A percentile compares a stretch with the other conserved stretches of the same genome.
Evolutionary conservation across 2,888 invertebrate species (phyloP).

Genomic region (Eupithecia insigniata): DNA sequence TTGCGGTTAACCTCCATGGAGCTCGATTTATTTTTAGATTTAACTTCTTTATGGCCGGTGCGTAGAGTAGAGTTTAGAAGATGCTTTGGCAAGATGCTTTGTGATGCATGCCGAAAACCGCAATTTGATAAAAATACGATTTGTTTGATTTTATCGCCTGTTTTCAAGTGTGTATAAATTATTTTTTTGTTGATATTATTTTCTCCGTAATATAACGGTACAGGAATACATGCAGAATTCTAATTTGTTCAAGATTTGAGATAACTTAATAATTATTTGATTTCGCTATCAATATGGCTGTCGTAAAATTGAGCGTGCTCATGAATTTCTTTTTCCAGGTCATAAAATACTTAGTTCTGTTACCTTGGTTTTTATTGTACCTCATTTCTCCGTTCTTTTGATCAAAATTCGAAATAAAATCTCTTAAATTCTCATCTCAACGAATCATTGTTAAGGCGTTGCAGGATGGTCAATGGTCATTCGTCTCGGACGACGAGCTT

Average conservation of each 20-base stretch:
- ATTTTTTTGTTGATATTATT: constrained; percentile 18
- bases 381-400: not conserved
- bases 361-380: not conserved
- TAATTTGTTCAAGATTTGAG: constrained; percentile 39
- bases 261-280: constrained; percentile 17
- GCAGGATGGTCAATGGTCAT: constrained; percentile 68
- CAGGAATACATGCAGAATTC: constrained; percentile 35
- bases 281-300: constrained; percentile 10
- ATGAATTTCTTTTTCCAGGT: not conserved
- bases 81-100: constrained; percentile 24
- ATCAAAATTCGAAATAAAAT: constrained; percentile 20
- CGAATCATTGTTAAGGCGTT: constrained; percentile 60
- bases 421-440: constrained; percentile 46
- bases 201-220: constrained; percentile 10
- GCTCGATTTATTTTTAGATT: constrained; percentile 44
- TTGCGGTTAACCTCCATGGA: constrained; percentile 53
- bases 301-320: constrained; percentile 20
- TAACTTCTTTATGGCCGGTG: constrained; percentile 33
- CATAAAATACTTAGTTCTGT: not conserved
- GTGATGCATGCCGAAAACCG: constrained; percentile 49
- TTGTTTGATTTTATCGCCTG: constrained; percentile 13
- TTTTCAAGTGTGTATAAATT: constrained; percentile 5
- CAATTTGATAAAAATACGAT: constrained; percentile 47
- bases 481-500: constrained; percentile 54
- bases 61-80: constrained; percentile 36